Percentiles rank a stretch among this genome's conserved stretches.
phyloP scores from a whole-genome alignment of 2,113 vertebrate species.

The Jaculus jaculus region DNA sequence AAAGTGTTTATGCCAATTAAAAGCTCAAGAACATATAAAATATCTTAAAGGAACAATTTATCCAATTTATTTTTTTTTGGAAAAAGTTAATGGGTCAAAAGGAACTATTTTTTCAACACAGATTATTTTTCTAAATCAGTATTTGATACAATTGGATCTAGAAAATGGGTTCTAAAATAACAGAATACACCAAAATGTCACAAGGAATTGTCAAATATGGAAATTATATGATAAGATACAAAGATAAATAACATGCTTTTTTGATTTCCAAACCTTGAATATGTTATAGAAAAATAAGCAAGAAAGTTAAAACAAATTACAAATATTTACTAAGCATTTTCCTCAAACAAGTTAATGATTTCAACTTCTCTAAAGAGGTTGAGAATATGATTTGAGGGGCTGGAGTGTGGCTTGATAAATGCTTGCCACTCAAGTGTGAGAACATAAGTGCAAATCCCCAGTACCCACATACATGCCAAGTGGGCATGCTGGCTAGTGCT shows the following conservation, averaged over 20 bases:
- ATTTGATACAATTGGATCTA: constrained; percentile 61
- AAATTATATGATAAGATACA: not conserved
- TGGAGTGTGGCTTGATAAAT: too few species aligned
- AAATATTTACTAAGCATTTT: constrained; percentile 63
- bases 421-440: too few species aligned
- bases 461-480: too few species aligned
- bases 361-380: constrained; percentile 10
- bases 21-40: not conserved
- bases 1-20: not conserved
- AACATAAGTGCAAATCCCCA: too few species aligned
- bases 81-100: not conserved
- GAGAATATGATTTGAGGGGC: not conserved
- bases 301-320: constrained; percentile 62
- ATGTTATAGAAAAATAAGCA: constrained; percentile 62
- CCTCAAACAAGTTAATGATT: constrained; percentile 59
- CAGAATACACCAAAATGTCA: constrained; percentile 30
- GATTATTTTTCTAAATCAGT: constrained; percentile 63
- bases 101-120: constrained; percentile 39
- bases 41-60: not conserved
- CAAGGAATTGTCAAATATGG: constrained; percentile 41
- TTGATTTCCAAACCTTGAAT: not conserved
- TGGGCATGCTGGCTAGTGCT: not conserved
- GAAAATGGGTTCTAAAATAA: constrained; percentile 29
- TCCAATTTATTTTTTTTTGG: too few species aligned
- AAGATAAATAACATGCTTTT: not conserved